Evolutionary conservation across 2,797 vertebrate species (phyloP).

Genomic region (Acipenser oxyrinchus): DNA sequence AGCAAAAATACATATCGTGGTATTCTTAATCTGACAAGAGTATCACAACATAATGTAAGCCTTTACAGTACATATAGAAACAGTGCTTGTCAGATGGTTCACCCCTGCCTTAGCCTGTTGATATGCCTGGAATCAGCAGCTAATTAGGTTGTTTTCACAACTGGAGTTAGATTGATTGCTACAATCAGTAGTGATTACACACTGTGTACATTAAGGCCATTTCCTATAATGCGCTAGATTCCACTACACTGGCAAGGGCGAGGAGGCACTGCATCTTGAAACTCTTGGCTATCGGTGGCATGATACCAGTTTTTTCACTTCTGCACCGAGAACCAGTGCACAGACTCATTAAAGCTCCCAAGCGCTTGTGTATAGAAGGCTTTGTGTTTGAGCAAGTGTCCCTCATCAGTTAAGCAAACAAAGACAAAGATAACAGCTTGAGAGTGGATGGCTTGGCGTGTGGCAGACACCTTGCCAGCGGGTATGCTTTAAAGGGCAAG

Average conservation of each 20-base stretch:
- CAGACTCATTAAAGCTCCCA: not conserved
- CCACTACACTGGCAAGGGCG: too few species aligned
- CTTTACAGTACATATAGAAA: too few species aligned
- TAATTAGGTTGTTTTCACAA: conserved; percentile 4
- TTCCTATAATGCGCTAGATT: not conserved
- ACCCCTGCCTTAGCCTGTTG: too few species aligned
- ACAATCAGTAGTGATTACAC: not conserved
- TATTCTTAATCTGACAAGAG: too few species aligned
- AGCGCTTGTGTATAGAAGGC: not conserved
- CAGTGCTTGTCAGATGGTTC: too few species aligned
- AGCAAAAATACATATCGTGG: too few species aligned
- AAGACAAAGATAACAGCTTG: conserved; percentile 4
- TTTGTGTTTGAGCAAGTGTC: not conserved
- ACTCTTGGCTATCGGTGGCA: too few species aligned
- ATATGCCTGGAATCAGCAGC: not conserved
- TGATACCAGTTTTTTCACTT: too few species aligned
- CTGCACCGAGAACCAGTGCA: not conserved
- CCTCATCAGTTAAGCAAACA: conserved; percentile 8
- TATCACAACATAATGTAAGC: too few species aligned
- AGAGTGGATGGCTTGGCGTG: not conserved
- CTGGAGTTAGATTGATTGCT: not conserved
- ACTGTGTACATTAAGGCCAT: not conserved
- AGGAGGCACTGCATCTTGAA: too few species aligned
- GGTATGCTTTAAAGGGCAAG: too few species aligned
- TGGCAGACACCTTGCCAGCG: conserved; percentile 1